These are phyloP conservation scores for Trididemnum clinides DNA, from an alignment of 23 tunicate genomes.

Conservation along the genomic window DNA sequence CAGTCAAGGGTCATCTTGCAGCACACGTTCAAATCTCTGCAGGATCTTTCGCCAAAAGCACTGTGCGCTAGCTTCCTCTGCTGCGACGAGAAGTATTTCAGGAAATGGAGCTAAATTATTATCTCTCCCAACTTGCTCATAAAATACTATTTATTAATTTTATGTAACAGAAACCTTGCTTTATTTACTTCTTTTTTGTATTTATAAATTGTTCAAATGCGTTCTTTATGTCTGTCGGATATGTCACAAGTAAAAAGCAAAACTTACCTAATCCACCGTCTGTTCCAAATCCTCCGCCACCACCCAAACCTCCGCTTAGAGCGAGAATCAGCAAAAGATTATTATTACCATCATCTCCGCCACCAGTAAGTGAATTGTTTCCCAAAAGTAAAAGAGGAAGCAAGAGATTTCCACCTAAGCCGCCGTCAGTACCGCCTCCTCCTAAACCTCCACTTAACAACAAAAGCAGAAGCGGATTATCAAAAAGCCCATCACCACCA, in stretches of 20 bases:
- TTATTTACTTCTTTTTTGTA: too few relatives aligned
- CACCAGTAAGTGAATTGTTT: not conserved
- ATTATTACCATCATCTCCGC: not conserved
- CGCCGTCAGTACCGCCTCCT: not conserved
- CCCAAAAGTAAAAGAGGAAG: not conserved
- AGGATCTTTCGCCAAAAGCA: too few relatives aligned
- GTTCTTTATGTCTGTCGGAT: too few relatives aligned
- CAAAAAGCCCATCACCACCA: not conserved
- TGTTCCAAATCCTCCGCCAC: not conserved
- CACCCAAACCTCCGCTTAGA: conserved; percentile 8
- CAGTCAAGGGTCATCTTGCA: not conserved
- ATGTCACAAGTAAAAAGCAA: too few relatives aligned
- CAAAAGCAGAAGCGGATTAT: not conserved
- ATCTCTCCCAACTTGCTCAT: too few relatives aligned
- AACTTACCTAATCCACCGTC: too few relatives aligned
- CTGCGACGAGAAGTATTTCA: too few relatives aligned
- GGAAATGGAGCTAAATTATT: too few relatives aligned
- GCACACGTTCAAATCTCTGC: not conserved
- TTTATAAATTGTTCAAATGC: too few relatives aligned
- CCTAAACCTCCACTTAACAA: conserved; percentile 9
- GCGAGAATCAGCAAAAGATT: not conserved
- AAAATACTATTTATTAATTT: too few relatives aligned
- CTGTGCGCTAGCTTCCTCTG: too few relatives aligned
- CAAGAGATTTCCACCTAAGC: not conserved
- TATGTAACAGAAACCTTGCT: too few relatives aligned